Conservation (phyloP, 1,140 invertebrate species). For the Heliconius hewitsoni region DNA sequence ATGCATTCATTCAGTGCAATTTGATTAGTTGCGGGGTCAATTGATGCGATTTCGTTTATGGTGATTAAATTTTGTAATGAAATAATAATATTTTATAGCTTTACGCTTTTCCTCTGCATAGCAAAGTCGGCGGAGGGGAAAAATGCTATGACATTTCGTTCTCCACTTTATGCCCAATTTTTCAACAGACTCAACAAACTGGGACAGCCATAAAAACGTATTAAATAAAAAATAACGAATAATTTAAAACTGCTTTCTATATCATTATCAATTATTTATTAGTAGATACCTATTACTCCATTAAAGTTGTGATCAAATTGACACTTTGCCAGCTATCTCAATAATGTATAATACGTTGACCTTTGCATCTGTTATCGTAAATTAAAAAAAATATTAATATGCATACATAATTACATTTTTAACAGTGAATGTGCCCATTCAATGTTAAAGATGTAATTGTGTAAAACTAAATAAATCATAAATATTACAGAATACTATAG, state of each 20-base stretch:
- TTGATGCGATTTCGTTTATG: neutral
- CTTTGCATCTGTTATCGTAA: slow-evolving; percentile 6
- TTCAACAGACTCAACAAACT: too few species aligned
- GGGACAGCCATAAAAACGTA: too few species aligned
- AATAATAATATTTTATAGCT: too few species aligned
- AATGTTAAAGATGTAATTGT: too few species aligned
- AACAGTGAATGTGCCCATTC: neutral
- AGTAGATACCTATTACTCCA: too few species aligned
- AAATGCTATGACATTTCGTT: too few species aligned
- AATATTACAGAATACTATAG: neutral
- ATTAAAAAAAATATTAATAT: neutral
- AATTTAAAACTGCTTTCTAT: neutral
- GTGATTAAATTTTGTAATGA: neutral
- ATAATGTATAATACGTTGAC: slow-evolving; percentile 19
- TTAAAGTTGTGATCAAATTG: slow-evolving; percentile 4
- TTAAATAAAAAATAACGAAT: neutral
- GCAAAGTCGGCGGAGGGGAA: too few species aligned
- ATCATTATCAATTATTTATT: neutral
- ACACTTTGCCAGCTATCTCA: slow-evolving; percentile 1
- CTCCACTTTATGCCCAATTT: too few species aligned
- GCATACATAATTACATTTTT: neutral
- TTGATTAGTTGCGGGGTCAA: neutral
- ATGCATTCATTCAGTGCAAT: neutral
- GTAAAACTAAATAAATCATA: neutral
- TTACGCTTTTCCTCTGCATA: too few species aligned